These are phyloP conservation scores for Notodonta ziczac DNA, from an alignment of 2,888 invertebrate species.

Conservation along the genomic window DNA sequence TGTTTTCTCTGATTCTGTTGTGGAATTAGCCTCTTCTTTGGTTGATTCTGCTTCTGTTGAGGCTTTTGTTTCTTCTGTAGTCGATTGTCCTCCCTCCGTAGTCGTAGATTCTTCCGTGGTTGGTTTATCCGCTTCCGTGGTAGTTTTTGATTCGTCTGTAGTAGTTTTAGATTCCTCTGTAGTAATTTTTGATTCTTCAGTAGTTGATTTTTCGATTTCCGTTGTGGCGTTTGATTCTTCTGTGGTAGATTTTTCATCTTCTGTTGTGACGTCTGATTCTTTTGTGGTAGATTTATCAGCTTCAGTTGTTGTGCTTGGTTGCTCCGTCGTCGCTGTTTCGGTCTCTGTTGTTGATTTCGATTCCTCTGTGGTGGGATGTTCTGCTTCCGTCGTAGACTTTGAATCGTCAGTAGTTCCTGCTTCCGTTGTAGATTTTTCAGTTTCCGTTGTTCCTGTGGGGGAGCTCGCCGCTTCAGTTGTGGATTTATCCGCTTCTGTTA, in stretches of 20 bases:
- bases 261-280: constrained; percentile 22
- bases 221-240: not conserved
- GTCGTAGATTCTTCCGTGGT: constrained; percentile 22
- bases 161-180: not conserved
- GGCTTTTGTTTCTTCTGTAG: too few relatives aligned
- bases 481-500: constrained; percentile 14
- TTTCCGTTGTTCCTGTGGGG: constrained; percentile 14
- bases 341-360: constrained; percentile 38
- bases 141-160: not conserved
- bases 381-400: constrained; percentile 8
- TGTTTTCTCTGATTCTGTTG: not conserved
- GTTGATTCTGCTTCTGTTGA: not conserved
- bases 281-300: constrained; percentile 31
- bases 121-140: not conserved
- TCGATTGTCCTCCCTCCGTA: not conserved
- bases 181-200: not conserved
- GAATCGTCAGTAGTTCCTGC: constrained; percentile 1
- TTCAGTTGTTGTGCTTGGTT: constrained; percentile 38
- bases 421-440: constrained; percentile 8
- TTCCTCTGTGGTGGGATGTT: constrained; percentile 19
- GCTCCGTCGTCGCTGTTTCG: constrained; percentile 17
- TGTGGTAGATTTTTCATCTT: constrained; percentile 22
- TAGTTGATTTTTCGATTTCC: constrained; percentile 1
- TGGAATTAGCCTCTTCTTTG: not conserved
- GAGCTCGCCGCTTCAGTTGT: constrained; percentile 12